Evolutionary conservation across 2,888 invertebrate genomes (phyloP), one percentile per base, ranked within the genome.

Genomic region (Aporophyla nigra): DNA sequence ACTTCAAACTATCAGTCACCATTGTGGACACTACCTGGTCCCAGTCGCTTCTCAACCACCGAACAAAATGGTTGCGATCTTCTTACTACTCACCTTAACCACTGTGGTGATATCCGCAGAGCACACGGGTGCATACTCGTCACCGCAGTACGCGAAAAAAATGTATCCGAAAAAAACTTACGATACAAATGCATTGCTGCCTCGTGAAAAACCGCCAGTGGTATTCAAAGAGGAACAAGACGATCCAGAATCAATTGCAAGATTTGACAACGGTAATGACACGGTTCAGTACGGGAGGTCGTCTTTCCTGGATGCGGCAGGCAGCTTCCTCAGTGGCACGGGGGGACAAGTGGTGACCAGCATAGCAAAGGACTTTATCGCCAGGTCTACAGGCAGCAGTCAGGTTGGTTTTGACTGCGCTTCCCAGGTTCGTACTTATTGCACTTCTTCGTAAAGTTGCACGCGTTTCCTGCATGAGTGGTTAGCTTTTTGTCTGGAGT

Each of bases 331-430:
- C 6, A 95, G 93, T 78, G 94, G 95, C 9, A 92, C 96, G 0
- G 96, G 97, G 16, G 96, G 97, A 1, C 97, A 97, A 80, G 95
- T 97, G 86, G 92, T 97, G 90, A 95, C 97, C 3, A 97, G 97
- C 76, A 93, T 97, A 82, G 98, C 98, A 5, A 97, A 97, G 91
- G 98, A 98, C 90, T 96, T 98, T 88, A 96, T 98, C 46, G 97
- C 97, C 80, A 97, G 98, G 89, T 98, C 98, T 0, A 97, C 97
- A 12, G 97, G 97, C 80, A 97, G 97, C 91, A 98, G 98, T 92
- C 98, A 98, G 97, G 98, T 97, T 95, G 96, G 96, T 95, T 95
- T 95, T 93, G 96, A 96, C 95, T 96, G 96, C 95, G 93, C 95
- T 81, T 90, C 95, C 89, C 96, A 97, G 96, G 97, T 97, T 95